Conservation (phyloP, 2,888 invertebrate genomes). For the Sarcophaga rosellei region DNA sequence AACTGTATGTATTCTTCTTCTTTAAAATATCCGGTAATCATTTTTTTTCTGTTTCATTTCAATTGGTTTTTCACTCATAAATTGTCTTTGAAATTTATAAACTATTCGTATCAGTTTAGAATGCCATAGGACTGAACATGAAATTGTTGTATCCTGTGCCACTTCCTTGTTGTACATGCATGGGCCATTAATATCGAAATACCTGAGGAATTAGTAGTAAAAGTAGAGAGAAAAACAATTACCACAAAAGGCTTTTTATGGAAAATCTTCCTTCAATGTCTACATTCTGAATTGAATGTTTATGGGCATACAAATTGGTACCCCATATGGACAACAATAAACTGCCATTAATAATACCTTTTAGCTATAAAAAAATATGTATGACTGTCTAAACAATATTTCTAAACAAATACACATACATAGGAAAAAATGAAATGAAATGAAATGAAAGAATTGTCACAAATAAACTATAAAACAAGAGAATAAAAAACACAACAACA, state of each 20-base stretch:
- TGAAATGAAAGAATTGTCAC: not conserved
- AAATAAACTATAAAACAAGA: not conserved
- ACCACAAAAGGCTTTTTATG: slow-evolving; percentile 48
- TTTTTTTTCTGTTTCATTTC: not conserved
- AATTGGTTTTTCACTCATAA: not conserved
- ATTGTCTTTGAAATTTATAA: slow-evolving; percentile 1
- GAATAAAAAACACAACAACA: slow-evolving; percentile 1
- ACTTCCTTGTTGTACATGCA: slow-evolving; percentile 15
- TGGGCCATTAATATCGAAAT: slow-evolving; percentile 32
- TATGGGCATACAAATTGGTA: slow-evolving; percentile 51
- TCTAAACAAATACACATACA: slow-evolving; percentile 21
- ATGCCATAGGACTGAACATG: not conserved
- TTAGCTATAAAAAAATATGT: slow-evolving; percentile 53
- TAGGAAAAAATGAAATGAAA: not conserved
- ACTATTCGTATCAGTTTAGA: too few species aligned
- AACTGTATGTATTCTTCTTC: not conserved
- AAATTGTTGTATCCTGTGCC: slow-evolving; percentile 10
- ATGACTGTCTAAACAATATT: slow-evolving; percentile 31
- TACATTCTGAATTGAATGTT: slow-evolving; percentile 40
- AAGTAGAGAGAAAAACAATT: slow-evolving; percentile 54
- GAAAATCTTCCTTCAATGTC: slow-evolving; percentile 37
- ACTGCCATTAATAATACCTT: slow-evolving; percentile 53
- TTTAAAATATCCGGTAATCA: not conserved
- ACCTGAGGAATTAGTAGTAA: slow-evolving; percentile 43
- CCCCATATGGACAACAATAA: slow-evolving; percentile 58